Percentiles rank a stretch among this genome's conserved stretches.
Evolutionary conservation across 2,113 vertebrate genomes (phyloP).

Genomic region (Theristicus caerulescens): DNA sequence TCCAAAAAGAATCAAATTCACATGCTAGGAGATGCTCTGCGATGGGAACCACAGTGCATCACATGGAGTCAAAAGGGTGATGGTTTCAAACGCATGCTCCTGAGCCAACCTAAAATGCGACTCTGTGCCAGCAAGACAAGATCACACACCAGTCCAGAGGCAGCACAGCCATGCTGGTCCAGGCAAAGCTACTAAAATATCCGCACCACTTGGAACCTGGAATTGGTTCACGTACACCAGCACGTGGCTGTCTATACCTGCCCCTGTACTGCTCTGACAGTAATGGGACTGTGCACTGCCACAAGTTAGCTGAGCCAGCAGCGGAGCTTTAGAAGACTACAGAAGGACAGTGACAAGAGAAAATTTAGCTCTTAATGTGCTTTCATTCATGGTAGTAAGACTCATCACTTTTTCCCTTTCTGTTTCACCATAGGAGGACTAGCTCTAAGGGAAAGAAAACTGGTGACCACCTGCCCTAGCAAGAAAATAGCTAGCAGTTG

Average conservation of each 20-base stretch:
- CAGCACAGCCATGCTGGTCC: background rate
- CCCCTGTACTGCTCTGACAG: fast-evolving
- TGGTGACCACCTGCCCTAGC: background rate
- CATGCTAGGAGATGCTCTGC: background rate
- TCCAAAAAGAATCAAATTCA: background rate
- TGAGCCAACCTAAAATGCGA: background rate
- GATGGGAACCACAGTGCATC: background rate
- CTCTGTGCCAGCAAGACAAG: background rate
- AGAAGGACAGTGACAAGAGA: background rate
- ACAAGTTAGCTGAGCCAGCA: background rate
- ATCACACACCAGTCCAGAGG: background rate
- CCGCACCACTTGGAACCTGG: background rate
- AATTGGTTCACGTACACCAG: background rate
- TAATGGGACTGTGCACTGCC: fast-evolving
- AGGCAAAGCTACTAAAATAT: background rate
- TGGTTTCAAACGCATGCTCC: fast-evolving
- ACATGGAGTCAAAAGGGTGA: background rate
- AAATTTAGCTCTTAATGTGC: background rate
- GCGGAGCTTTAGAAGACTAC: background rate
- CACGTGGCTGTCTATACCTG: background rate
- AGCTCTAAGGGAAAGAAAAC: background rate
- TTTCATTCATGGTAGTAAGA: background rate
- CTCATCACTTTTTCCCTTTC: fast-evolving
- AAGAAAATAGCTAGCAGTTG: background rate
- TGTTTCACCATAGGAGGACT: background rate